Evolutionary conservation across 2,797 vertebrate species (phyloP).

Genomic region (Sebastes flavidus): DNA sequence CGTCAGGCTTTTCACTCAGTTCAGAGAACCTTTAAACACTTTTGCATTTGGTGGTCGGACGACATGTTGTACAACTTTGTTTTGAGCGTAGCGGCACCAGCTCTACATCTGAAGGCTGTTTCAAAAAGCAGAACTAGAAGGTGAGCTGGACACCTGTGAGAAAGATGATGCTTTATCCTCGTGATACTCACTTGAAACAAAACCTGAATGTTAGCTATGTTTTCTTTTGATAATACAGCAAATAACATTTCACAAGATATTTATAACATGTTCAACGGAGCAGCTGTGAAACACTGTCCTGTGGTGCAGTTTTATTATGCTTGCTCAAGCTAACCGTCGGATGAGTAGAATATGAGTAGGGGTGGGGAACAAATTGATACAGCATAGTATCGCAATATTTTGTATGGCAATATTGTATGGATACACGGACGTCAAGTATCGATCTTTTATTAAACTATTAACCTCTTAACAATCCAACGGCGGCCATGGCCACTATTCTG

Average conservation of each 20-base stretch:
- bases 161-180: background rate
- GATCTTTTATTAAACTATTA: too few relatives aligned
- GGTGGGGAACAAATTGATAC: too few relatives aligned
- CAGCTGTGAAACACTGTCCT: background rate
- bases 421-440: too few relatives aligned
- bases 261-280: background rate
- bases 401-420: too few relatives aligned
- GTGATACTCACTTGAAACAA: background rate
- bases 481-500: too few relatives aligned
- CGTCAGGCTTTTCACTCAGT: background rate
- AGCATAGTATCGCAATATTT: too few relatives aligned
- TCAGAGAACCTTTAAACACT: background rate
- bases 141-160: background rate
- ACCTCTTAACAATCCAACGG: too few relatives aligned
- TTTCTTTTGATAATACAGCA: background rate
- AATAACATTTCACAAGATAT: background rate
- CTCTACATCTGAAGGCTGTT: background rate
- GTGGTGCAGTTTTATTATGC: constrained; percentile 1
- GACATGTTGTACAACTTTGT: background rate
- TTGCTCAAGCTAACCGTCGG: background rate
- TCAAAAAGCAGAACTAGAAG: background rate
- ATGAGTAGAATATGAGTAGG: background rate
- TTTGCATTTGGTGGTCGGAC: background rate
- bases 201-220: background rate
- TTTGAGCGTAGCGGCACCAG: background rate